Conservation (phyloP, 2,113 vertebrate genomes). For the Aix galericulata region DNA sequence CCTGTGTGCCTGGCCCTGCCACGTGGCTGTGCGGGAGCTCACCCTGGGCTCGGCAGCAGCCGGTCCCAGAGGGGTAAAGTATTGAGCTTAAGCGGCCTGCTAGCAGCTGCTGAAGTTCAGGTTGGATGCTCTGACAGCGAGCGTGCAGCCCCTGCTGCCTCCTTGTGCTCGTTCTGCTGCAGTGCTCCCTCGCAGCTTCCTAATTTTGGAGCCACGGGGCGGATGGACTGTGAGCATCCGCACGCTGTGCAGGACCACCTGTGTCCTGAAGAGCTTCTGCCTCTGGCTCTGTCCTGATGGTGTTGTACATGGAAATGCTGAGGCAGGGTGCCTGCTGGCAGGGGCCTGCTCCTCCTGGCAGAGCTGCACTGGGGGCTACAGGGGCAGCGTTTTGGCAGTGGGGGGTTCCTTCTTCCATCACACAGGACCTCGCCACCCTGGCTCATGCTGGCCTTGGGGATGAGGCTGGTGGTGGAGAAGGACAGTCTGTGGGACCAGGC, state of each 20-base stretch:
- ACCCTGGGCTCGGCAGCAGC: too few species aligned
- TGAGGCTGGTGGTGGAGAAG: neutral
- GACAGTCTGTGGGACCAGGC: fast-evolving
- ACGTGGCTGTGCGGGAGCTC: too few species aligned
- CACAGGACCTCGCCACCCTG: too few species aligned
- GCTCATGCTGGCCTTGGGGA: fast-evolving
- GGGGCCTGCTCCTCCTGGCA: too few species aligned
- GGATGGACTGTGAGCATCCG: too few species aligned
- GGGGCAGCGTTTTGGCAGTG: neutral
- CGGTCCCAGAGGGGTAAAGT: too few species aligned
- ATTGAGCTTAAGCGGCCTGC: neutral
- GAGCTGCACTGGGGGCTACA: too few species aligned
- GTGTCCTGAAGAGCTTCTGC: neutral
- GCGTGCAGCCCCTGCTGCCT: neutral
- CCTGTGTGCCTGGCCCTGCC: too few species aligned
- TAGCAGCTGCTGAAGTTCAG: neutral
- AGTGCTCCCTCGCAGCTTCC: neutral
- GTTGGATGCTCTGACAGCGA: neutral
- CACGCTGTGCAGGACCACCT: neutral
- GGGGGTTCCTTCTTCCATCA: fast-evolving
- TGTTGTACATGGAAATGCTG: neutral
- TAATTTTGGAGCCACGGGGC: too few species aligned
- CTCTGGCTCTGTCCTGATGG: neutral
- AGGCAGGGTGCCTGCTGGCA: too few species aligned
- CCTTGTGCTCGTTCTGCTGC: neutral